Base-by-base conservation (phyloP, 2,797 vertebrate genomes). In the Takifugu ocellatus region DNA sequence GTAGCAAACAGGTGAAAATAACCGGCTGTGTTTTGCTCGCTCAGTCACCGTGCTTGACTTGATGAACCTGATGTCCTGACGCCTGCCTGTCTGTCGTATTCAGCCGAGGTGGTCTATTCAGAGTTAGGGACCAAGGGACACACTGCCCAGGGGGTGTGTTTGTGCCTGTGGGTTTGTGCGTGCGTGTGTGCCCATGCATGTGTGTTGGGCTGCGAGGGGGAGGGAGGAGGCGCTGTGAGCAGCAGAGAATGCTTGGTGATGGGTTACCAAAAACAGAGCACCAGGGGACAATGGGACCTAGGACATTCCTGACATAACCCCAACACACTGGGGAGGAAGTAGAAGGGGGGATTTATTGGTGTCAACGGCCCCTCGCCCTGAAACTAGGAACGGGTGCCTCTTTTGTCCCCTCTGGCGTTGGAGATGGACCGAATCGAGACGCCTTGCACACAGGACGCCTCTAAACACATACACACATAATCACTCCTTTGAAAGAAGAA, bases 251-350 rank as follows among this genome's bases (percentile, higher is more conserved):
- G 84, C 83, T 75, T 84, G 87, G 86, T 90, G 89, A 89, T 78
- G 81, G 87, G 83, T 89, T 88, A 89, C 88, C 87, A 87, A 86
- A 89, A 89, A 88, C 87, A 88, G 87, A 87, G 79, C 75, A 83
- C 77, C 55, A 24, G 72, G 72, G 77, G 79, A 86, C 87, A 89
- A 91, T 87, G 68, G 83, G 85, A 84, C 78, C 69, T 76, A 73
- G 87, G 88, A 89, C 84, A 90, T 91, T 91, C 89, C 88, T 89
- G 86, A 88, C 87, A 89, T 91, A 89, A 90, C 89, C 88, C 84
- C 83, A 83, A 82, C 87, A 90, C 89, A 87, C 87, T 81, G 71
- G 82, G 85, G 86, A 89, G 85, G 87, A 90, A 87, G 84, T 85
- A 70, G 82, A 85, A 72, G 68, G 71, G 79, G 82, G 83, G 85